Evolutionary conservation across 2,888 invertebrate species (phyloP).

Genomic region (Aradus depressus): DNA sequence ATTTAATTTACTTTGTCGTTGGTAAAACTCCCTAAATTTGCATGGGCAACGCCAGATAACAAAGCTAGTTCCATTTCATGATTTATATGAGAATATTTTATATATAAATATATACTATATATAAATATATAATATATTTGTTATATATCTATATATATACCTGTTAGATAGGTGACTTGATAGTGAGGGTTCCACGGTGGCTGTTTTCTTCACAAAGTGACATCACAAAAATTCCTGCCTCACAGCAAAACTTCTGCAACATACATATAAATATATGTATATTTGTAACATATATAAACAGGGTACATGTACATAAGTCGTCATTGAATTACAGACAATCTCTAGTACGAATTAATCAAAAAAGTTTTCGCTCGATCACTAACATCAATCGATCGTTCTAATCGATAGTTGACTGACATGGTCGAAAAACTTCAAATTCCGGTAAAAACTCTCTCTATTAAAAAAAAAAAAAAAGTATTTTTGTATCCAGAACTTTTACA

Average conservation of each 20-base stretch:
- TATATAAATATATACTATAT: neutral
- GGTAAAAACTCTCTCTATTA: no score
- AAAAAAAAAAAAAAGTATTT: no score
- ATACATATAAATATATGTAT: neutral
- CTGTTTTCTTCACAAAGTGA: constrained; percentile 19
- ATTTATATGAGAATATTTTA: neutral
- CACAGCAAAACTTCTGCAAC: neutral
- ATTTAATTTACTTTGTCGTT: neutral
- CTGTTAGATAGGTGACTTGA: constrained; percentile 32
- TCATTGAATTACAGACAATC: no score
- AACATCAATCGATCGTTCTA: no score
- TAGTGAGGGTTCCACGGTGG: constrained; percentile 32
- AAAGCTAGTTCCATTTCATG: neutral
- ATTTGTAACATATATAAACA: neutral
- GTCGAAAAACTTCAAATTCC: no score
- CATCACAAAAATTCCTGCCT: constrained; percentile 21
- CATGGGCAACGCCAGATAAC: neutral
- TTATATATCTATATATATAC: constrained; percentile 24
- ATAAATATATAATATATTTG: neutral
- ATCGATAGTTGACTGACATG: no score
- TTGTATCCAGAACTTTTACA: no score
- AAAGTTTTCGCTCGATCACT: no score
- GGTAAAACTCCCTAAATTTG: neutral
- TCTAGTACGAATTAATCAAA: no score
- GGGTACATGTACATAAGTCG: no score